Percentiles rank a stretch among this genome's conserved stretches.
These are phyloP conservation scores for Tautogolabrus adspersus DNA, from an alignment of 2,113 vertebrate genomes.

Conservation along the genomic window DNA sequence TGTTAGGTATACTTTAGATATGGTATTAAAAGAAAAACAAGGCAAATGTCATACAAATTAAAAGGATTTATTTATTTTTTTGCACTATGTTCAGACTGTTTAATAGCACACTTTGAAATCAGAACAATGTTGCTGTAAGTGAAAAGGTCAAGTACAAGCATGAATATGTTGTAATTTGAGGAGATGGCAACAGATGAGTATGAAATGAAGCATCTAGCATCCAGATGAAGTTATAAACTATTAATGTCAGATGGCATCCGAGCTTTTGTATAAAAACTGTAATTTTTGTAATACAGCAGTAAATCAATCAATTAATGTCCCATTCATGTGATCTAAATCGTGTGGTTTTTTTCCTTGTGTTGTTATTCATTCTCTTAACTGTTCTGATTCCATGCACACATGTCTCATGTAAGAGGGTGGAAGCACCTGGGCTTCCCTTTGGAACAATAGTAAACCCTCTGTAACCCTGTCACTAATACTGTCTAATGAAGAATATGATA, in stretches of 20 bases:
- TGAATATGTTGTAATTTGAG: background rate
- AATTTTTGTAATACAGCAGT: background rate
- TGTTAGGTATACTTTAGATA: too few species aligned
- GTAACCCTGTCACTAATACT: slow-evolving; percentile 36
- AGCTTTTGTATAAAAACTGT: background rate
- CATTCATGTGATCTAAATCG: background rate
- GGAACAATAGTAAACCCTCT: slow-evolving; percentile 61
- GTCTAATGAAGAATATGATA: slow-evolving; percentile 9
- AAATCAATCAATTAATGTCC: too few species aligned
- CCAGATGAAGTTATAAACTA: background rate
- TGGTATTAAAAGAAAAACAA: too few species aligned
- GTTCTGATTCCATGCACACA: background rate
- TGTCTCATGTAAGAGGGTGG: slow-evolving; percentile 28
- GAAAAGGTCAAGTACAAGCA: background rate
- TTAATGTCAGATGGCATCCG: background rate
- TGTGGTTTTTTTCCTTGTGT: background rate
- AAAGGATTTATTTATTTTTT: too few species aligned
- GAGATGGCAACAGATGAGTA: background rate
- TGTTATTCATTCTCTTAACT: background rate
- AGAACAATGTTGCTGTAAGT: background rate
- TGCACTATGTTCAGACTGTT: too few species aligned
- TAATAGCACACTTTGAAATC: too few species aligned
- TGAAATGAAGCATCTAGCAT: background rate
- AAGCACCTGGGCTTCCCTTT: slow-evolving; percentile 73
- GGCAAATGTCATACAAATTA: too few species aligned